Percentiles rank a stretch among this genome's conserved stretches.
phyloP scores from a whole-genome alignment of 2,113 vertebrate species.

The Crotalus horridus region DNA sequence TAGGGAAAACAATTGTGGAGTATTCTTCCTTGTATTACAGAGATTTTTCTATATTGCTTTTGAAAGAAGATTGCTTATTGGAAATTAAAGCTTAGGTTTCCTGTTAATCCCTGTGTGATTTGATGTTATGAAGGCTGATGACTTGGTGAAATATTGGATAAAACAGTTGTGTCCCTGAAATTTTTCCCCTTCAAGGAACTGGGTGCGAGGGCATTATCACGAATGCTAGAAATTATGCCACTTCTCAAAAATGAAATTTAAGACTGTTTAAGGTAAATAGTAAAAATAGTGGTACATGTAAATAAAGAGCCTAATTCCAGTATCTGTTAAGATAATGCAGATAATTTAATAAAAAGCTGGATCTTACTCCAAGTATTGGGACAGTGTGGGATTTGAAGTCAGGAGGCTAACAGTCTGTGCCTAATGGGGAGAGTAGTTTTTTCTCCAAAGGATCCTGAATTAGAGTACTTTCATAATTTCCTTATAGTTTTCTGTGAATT shows the following conservation, averaged over 20 bases:
- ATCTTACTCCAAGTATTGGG: neutral
- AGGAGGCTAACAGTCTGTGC: neutral
- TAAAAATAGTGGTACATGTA: neutral
- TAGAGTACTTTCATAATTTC: neutral
- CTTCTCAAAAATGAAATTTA: conserved; percentile 20
- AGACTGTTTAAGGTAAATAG: conserved; percentile 25
- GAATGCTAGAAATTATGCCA: neutral
- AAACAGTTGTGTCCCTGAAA: neutral
- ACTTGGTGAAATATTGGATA: neutral
- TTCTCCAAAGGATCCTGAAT: neutral
- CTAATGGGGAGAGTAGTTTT: neutral
- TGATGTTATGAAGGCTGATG: neutral
- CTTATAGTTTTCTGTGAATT: neutral
- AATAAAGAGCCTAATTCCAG: neutral
- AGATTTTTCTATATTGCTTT: neutral
- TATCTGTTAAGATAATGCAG: conserved; percentile 9
- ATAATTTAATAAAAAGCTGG: conserved; percentile 12
- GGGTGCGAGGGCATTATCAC: neutral
- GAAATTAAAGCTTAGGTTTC: neutral
- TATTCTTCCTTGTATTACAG: neutral
- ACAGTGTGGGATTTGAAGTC: conserved; percentile 1
- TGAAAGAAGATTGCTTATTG: neutral
- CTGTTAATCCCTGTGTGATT: neutral
- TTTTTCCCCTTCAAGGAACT: neutral
- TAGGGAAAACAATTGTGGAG: neutral